Evolutionary conservation across 2,888 invertebrate species (phyloP), one percentile per base, ranked within the genome.

Genomic region (Alviniconcha strummeri): DNA sequence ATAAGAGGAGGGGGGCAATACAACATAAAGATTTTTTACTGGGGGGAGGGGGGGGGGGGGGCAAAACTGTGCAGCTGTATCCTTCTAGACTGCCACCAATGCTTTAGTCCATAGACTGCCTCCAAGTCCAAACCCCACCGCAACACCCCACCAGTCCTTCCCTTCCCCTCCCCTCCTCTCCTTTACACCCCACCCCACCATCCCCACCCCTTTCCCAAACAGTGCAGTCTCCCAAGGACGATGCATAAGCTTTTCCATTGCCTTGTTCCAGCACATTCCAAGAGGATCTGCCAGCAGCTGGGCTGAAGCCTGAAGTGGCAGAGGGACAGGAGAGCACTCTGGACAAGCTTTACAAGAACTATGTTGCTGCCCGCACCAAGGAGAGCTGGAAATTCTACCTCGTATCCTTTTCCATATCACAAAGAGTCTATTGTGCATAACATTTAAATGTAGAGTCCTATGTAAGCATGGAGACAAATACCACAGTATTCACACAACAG

Each of bases 361-460:
- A 91, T 85, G 86, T 90, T 0, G 76, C 80, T 8, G 84, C 86
- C 1, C 82, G 88, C 77, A 90, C 88, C 36, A 85, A 87, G 80
- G 86, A 86, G 54, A 90, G 90, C 85, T 91, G 90, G 89, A 92
- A 91, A 80, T 92, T 92, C 84, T 92, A 89, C 89, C 87, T 91
- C 71, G 92, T 91, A 90, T 91, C 90, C 90, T 90, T 89, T 80
- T 76, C 13, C 71, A 36, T 36, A 36, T 36, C 36, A 36, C 36
- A 17, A 64, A 17, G 4, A 3, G 64, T 64, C 13, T 64, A 1
- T 64, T 11, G 17, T 15, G 13, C 4, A 3, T 64, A 64, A 17
- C 64, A 15, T 64, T 64, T 64, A 11, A 64, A 64, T 15, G 64
- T 64, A 15, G 17, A 64, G 64, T 64, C 64, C 64, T 64, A 17